Evolutionary conservation across 2,888 invertebrate species (phyloP), one percentile per base, ranked within the genome.

Genomic region (Dromius quadrimaculatus): DNA sequence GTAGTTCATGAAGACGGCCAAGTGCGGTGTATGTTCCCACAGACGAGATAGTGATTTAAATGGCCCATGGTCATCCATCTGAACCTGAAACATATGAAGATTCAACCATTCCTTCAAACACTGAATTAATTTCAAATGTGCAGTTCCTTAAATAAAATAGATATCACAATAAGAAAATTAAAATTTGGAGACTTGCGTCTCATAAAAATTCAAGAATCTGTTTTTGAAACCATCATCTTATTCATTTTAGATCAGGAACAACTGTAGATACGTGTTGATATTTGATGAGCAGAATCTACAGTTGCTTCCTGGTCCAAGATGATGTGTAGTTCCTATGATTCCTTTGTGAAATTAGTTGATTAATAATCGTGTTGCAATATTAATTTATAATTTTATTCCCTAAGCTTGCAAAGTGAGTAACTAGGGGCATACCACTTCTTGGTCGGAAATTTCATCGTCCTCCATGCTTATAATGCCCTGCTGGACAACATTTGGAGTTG

Each of bases 1-100:
- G 83, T 92, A 95, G 84, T 98, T 97, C 79, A 97, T 91, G 82
- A 99, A 93, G 68, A 98, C 96, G 71, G 97, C 95, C 77, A 97
- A 88, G 81, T 98, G 93, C 72, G 95, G 96, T 75, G 94, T 92
- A 72, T 93, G 91, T 78, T 92, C 92, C 85, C 91, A 89, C 64
- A 97, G 85, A 76, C 91, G 90, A 13, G 90, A 88, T 69, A 97
- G 87, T 75, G 90, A 91, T 78, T 92, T 93, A 81, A 98, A 98
- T 71, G 97, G 92, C 0, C 95, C 95, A 73, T 94, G 93, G 78
- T 93, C 92, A 79, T 93, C 93, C 23, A 90, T 84, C 76, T 89
- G 89, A 66, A 89, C 89, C 92, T 92, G 83, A 15, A 85, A 84
- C 71, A 74, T 72, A 75, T 63, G 62, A 66, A 17, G 19, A 45